A percentile compares a stretch with the other conserved stretches of the same genome.
Evolutionary conservation across 2,888 invertebrate genomes (phyloP).

Genomic region (Flexamia atlantica): DNA sequence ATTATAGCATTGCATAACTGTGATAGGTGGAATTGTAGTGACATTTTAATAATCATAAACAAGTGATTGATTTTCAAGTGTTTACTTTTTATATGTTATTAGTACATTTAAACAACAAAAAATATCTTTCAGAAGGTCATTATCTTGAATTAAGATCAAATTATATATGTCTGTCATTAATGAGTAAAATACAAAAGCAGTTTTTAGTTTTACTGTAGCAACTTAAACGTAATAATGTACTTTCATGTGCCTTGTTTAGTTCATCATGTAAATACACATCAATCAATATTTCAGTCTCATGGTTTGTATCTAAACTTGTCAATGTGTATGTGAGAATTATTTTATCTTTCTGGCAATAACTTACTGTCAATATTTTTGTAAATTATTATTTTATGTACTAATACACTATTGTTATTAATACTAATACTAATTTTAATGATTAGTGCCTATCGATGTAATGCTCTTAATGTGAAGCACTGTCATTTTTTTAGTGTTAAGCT

Average conservation of each 20-base stretch:
- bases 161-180: background rate
- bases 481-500: conserved; percentile 43
- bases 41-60: background rate
- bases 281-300: background rate
- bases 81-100: too few relatives aligned
- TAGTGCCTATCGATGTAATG: conserved; percentile 43
- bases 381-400: conserved; percentile 45
- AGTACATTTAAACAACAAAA: background rate
- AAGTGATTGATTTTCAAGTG: background rate
- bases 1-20: background rate
- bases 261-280: conserved; percentile 22
- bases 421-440: conserved; percentile 45
- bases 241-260: conserved; percentile 3
- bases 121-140: background rate
- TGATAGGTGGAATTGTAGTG: background rate
- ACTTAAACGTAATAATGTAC: background rate
- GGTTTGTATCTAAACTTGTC: conserved; percentile 13
- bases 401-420: conserved; percentile 34
- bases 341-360: conserved; percentile 28
- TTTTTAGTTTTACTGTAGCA: background rate
- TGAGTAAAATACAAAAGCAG: background rate
- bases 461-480: conserved; percentile 39
- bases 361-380: conserved; percentile 52
- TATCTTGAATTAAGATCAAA: conserved; percentile 11
- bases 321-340: conserved; percentile 8